phyloP scores from a whole-genome alignment of 92 coral and sea anemone genomes.

The Heteractis magnifica region DNA sequence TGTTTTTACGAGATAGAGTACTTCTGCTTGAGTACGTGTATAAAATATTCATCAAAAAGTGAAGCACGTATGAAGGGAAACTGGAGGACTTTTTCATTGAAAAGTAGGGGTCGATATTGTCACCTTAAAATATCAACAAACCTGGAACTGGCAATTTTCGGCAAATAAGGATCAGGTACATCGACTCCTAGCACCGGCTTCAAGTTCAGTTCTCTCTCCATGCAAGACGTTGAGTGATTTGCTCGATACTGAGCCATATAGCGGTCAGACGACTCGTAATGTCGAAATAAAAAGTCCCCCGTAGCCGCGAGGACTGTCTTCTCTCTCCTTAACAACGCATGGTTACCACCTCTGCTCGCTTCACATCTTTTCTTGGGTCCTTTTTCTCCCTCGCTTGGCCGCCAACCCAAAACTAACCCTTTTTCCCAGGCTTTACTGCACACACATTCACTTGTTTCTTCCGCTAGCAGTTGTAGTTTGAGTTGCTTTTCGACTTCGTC shows the following conservation, averaged over 20 bases:
- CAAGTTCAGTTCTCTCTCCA: conserved; percentile 51
- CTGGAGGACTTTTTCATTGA: background rate
- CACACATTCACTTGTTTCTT: conserved; percentile 54
- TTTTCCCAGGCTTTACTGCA: conserved; percentile 48
- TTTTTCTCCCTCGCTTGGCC: conserved; percentile 43
- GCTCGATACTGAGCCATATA: conserved; percentile 91
- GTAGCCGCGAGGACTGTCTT: conserved; percentile 40
- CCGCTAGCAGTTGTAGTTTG: conserved; percentile 39
- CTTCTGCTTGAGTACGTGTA: too few species aligned
- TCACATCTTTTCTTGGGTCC: conserved; percentile 33
- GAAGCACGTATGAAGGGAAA: too few species aligned
- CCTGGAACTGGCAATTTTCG: conserved; percentile 68
- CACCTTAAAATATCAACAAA: conserved; percentile 55
- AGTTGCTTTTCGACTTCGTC: conserved; percentile 24
- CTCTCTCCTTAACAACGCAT: conserved; percentile 76
- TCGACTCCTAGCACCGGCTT: conserved; percentile 75
- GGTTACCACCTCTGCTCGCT: conserved; percentile 43
- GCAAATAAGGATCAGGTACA: conserved; percentile 83
- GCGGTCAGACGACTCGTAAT: conserved; percentile 70
- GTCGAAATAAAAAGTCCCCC: conserved; percentile 82
- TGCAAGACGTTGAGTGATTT: conserved; percentile 61
- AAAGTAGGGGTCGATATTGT: too few species aligned
- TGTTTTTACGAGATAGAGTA: too few species aligned
- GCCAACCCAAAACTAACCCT: conserved; percentile 64
- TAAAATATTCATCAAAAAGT: too few species aligned